Conservation (phyloP, 2,888 invertebrate species). For the Ophion slaviceki region DNA sequence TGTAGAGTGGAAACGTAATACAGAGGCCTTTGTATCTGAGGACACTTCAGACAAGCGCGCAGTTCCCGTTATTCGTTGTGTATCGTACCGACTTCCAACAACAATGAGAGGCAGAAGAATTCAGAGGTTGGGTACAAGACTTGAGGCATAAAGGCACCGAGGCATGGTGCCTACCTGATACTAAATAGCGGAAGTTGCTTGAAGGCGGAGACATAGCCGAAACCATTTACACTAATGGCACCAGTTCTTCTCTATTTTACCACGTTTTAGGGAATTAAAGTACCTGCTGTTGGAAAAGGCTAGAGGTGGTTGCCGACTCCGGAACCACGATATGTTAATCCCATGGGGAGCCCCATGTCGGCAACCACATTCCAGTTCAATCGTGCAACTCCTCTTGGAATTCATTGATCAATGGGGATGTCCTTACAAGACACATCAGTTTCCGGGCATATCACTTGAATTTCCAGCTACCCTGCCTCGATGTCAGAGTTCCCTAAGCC, state of each 20-base stretch:
- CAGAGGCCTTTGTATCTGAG: conserved; percentile 79
- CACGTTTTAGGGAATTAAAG: no score
- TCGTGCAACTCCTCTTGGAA: no score
- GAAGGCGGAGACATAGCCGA: neutral
- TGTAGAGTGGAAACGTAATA: conserved; percentile 82
- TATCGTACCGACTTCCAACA: conserved; percentile 70
- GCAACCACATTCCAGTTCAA: no score
- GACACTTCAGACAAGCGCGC: conserved; percentile 74
- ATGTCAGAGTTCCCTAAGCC: no score
- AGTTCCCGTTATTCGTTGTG: conserved; percentile 57
- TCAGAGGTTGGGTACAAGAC: neutral
- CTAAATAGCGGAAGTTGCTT: neutral
- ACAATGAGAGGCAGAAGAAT: conserved; percentile 78
- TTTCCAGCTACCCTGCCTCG: no score
- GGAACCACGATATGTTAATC: no score
- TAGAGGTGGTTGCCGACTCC: no score
- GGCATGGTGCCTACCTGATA: neutral
- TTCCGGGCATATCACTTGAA: no score
- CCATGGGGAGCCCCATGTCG: no score
- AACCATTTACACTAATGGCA: neutral
- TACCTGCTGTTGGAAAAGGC: no score
- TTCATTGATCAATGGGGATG: no score
- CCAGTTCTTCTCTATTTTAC: neutral
- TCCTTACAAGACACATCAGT: no score
- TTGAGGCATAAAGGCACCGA: conserved; percentile 12